Evolutionary conservation across 2,113 vertebrate genomes (phyloP), one percentile per base, ranked within the genome.

Genomic region (Mustelus asterias): DNA sequence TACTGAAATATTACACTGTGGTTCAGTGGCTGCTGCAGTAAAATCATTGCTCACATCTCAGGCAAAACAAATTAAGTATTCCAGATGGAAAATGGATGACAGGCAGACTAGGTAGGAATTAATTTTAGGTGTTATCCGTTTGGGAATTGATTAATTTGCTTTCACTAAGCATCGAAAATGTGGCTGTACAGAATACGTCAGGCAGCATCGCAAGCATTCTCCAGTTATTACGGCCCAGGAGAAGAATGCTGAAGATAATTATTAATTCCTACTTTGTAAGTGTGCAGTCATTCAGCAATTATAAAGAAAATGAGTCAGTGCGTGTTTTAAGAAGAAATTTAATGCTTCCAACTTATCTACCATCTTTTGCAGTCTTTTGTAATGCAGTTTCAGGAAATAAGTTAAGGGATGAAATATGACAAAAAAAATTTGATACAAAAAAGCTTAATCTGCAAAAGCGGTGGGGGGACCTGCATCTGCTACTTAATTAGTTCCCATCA

Each of bases 31-130:
- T 70, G 67, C 67, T 94, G 93, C 65, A 41, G 37, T 48, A 22
- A 72, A 95, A 95, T 95, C 60, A 94, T 48, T 94, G 70, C 65
- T 44, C 65, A 44, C 26, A 44, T 70, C 65, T 95, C 67, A 72
- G 37, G 67, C 44, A 69, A 69, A 72, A n/a, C 93, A 95, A 94
- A 72, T 95, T 95, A 95, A 95, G 69, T 7, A 95, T 65, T 93
- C 41, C 69, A 72, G 94, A 72, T 72, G 41, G 94, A 72, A 95
- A 95, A 72, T 76, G 67, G 94, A 76, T 76, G 67, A 95, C 67
- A 95, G 69, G 41, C 48, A 29, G 41, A 72, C 67, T 72, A 54
- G 48, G 22, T 70, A 54, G 67, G 26, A 95, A 95, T 76, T 95
- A 70, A 95, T 95, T 95, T 72, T 95, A 18, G 69, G 26, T 95